A percentile compares a stretch with the other conserved stretches of the same genome.
These are phyloP conservation scores for Misgurnus anguillicaudatus DNA, from an alignment of 2,113 vertebrate genomes.

Conservation along the genomic window DNA sequence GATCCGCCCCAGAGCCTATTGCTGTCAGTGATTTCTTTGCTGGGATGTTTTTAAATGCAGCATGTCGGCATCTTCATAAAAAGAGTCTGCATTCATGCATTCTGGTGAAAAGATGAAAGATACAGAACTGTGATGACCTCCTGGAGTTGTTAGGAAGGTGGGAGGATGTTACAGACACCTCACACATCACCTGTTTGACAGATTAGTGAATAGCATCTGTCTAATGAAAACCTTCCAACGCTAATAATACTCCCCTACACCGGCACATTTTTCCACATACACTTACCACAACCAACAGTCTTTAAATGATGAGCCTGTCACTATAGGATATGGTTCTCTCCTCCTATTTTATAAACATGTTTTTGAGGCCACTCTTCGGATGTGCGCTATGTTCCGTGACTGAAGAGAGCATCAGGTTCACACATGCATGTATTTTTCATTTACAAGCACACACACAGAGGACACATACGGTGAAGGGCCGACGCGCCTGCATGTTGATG, in stretches of 20 bases:
- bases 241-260: background rate
- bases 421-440: slow-evolving; percentile 22
- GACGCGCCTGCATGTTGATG: slow-evolving; percentile 17
- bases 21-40: too few species aligned
- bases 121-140: too few species aligned
- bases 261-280: background rate
- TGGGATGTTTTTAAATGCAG: too few species aligned
- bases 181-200: too few species aligned
- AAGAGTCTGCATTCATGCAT: too few species aligned
- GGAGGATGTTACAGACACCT: too few species aligned
- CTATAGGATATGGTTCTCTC: slow-evolving; percentile 2
- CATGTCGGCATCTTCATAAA: too few species aligned
- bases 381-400: slow-evolving; percentile 28
- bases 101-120: too few species aligned
- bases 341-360: slow-evolving; percentile 19
- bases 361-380: slow-evolving; percentile 9
- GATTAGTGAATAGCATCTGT: too few species aligned
- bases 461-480: background rate
- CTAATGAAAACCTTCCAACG: too few species aligned
- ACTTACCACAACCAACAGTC: background rate
- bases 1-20: too few species aligned
- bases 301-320: slow-evolving; percentile 34
- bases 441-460: background rate
- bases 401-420: background rate
- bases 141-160: too few species aligned